Evolutionary conservation across 2,113 vertebrate genomes (phyloP).

Genomic region (Delphinapterus leucas): DNA sequence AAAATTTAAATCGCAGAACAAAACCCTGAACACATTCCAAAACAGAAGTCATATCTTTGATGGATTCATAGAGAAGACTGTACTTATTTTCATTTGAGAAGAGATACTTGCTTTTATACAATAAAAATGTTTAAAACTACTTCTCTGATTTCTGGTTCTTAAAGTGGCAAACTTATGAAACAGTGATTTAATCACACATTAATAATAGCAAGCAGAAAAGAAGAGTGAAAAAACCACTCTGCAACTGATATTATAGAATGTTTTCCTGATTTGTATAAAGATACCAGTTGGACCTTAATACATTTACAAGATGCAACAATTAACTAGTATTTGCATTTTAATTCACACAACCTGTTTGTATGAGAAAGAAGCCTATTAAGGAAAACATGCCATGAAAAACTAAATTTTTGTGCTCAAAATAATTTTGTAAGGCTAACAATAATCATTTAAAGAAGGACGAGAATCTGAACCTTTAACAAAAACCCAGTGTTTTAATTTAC

Average conservation of each 20-base stretch:
- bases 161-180: background rate
- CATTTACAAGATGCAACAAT: background rate
- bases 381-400: slow-evolving; percentile 6
- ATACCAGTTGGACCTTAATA: background rate
- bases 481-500: background rate
- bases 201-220: background rate
- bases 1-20: background rate
- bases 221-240: background rate
- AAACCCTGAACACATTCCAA: slow-evolving; percentile 15
- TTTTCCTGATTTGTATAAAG: slow-evolving; percentile 30
- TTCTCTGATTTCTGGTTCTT: slow-evolving; percentile 14
- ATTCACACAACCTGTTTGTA: background rate
- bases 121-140: background rate
- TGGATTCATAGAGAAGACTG: slow-evolving; percentile 19
- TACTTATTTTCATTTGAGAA: background rate
- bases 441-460: background rate
- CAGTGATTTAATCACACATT: background rate
- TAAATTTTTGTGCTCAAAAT: background rate
- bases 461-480: background rate
- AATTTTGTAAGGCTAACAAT: background rate
- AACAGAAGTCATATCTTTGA: slow-evolving; percentile 13
- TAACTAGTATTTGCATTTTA: slow-evolving; percentile 4
- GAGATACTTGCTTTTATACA: background rate
- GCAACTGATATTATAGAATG: background rate
- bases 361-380: background rate